Conservation (phyloP, 1,140 invertebrate species). For the Papilio polyxenes region DNA sequence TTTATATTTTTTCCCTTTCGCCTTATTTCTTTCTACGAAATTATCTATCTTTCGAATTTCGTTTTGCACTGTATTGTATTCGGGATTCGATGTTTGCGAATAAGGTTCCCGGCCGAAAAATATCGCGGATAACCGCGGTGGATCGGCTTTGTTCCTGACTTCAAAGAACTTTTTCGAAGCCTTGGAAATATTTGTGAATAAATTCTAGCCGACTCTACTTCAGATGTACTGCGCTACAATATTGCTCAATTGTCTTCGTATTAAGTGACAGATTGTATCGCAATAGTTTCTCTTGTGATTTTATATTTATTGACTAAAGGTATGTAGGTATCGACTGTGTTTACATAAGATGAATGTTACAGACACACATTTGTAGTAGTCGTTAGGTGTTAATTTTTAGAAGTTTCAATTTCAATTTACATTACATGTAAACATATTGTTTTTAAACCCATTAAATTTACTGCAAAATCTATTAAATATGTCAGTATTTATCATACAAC, state of each 20-base stretch:
- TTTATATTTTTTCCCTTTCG: conserved; percentile 79
- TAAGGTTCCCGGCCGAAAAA: conserved; percentile 75
- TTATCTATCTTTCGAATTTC: conserved; percentile 80
- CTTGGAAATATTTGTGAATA: conserved; percentile 72
- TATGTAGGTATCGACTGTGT: not conserved
- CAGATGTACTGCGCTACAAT: conserved; percentile 55
- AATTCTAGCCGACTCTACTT: conserved; percentile 54
- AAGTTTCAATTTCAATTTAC: too few relatives aligned
- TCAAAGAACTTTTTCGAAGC: conserved; percentile 74
- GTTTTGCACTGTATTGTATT: conserved; percentile 80
- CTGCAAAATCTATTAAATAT: not conserved
- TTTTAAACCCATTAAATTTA: not conserved
- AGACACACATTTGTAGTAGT: not conserved
- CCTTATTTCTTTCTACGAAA: conserved; percentile 78
- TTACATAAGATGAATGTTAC: not conserved
- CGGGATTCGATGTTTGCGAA: conserved; percentile 77
- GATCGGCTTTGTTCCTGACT: conserved; percentile 78
- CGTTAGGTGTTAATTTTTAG: not conserved
- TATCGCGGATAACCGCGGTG: conserved; percentile 78
- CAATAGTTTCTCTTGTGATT: conserved; percentile 6
- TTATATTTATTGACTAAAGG: not conserved
- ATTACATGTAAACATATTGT: not conserved
- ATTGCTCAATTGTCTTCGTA: conserved; percentile 54
- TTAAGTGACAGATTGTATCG: conserved; percentile 46
- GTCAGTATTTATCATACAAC: conserved; percentile 58